These are phyloP conservation scores for Centropristis striata DNA, from an alignment of 2,113 vertebrate species.

Conservation along the genomic window DNA sequence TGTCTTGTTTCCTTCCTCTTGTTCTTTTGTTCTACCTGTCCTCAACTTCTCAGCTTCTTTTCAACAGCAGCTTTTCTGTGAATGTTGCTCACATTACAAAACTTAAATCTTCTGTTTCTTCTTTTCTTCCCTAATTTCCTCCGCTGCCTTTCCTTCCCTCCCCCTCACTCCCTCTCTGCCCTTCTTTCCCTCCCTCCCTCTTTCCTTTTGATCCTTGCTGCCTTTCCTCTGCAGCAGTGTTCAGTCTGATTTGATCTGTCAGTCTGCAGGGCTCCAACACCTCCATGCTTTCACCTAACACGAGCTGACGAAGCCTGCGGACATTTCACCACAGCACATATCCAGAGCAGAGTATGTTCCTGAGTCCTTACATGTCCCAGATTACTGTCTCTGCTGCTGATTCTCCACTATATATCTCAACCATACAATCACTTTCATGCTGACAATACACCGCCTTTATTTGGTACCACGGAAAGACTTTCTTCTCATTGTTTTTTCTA, in stretches of 20 bases:
- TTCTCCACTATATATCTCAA: neutral
- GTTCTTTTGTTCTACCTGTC: conserved; percentile 16
- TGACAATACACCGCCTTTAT: conserved; percentile 8
- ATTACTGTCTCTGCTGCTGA: conserved; percentile 12
- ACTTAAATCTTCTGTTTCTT: neutral
- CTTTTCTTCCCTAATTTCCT: neutral
- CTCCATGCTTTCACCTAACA: conserved; percentile 62
- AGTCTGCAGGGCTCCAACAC: conserved; percentile 63
- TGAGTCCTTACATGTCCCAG: conserved; percentile 36
- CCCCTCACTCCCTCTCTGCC: neutral
- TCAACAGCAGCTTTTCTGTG: conserved; percentile 22
- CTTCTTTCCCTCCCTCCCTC: neutral
- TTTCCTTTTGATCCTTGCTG: conserved; percentile 51
- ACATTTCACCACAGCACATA: conserved; percentile 34
- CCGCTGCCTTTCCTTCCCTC: neutral
- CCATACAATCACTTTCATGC: neutral
- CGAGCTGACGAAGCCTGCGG: conserved; percentile 46
- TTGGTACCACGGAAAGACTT: neutral
- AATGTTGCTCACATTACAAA: conserved; percentile 2
- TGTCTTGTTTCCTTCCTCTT: neutral
- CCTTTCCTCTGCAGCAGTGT: conserved; percentile 56
- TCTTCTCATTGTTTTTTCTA: conserved; percentile 10
- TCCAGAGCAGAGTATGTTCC: conserved; percentile 13
- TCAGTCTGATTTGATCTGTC: conserved; percentile 65
- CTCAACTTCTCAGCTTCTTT: conserved; percentile 6